These are phyloP conservation scores for Andrena praecox DNA, from an alignment of 2,888 invertebrate genomes.

Conservation along the genomic window DNA sequence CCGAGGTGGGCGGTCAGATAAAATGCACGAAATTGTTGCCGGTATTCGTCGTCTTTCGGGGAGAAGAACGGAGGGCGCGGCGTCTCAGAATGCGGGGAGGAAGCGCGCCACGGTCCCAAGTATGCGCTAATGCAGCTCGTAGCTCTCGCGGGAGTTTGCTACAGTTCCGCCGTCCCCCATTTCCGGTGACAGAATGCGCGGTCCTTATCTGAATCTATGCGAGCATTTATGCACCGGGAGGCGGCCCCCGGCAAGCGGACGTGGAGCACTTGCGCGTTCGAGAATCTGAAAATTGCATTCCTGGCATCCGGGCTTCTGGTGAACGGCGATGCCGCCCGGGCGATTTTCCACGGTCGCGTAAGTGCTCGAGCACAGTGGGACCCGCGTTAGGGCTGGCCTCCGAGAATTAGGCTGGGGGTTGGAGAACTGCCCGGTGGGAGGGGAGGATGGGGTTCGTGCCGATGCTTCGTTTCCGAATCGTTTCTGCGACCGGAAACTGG, in stretches of 20 bases:
- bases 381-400: conserved; percentile 45
- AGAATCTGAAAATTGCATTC: conserved; percentile 83
- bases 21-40: conserved; percentile 69
- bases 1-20: conserved; percentile 61
- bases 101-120: conserved; percentile 65
- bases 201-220: conserved; percentile 81
- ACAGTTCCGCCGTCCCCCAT: conserved; percentile 68
- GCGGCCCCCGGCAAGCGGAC: conserved; percentile 41
- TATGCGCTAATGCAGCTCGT: conserved; percentile 81
- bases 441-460: conserved; percentile 6
- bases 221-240: conserved; percentile 68
- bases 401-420: conserved; percentile 64
- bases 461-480: conserved; percentile 69
- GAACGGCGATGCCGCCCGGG: conserved; percentile 42
- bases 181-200: conserved; percentile 78
- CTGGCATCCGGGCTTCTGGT: conserved; percentile 61
- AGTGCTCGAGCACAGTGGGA: conserved; percentile 31
- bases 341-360: conserved; percentile 54
- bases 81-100: conserved; percentile 72
- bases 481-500: conserved; percentile 55
- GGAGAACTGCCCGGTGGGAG: background rate
- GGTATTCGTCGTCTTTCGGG: conserved; percentile 47
- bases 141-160: conserved; percentile 74
- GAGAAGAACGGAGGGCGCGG: conserved; percentile 45
- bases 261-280: conserved; percentile 66